Conservation (phyloP, 2,113 vertebrate genomes). For the Limnothrissa miodon region DNA sequence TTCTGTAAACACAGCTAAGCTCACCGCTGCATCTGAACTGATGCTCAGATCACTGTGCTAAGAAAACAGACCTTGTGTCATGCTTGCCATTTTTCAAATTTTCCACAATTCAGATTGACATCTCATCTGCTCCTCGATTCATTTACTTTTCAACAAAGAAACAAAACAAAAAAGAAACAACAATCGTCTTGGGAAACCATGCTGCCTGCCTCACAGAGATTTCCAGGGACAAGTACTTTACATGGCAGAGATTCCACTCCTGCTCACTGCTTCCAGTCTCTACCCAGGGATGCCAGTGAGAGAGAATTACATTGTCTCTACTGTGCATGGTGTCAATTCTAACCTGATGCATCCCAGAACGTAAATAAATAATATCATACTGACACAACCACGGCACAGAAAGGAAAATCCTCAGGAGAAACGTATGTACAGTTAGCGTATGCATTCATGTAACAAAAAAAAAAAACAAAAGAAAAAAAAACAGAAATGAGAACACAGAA, state of each 20-base stretch:
- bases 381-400: constrained; percentile 7
- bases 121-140: neutral
- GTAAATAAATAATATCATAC: constrained; percentile 12
- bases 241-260: neutral
- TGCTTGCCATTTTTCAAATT: neutral
- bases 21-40: neutral
- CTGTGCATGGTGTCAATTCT: neutral
- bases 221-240: neutral
- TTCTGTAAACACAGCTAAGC: neutral
- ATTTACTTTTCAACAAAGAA: neutral
- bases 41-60: constrained; percentile 1
- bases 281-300: neutral
- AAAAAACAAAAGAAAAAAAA: neutral
- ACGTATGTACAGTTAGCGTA: constrained; percentile 9
- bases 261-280: neutral
- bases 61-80: constrained; percentile 17
- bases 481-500: neutral
- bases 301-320: neutral
- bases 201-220: neutral
- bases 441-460: neutral
- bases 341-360: neutral
- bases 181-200: neutral
- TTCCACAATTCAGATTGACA: constrained; percentile 2
- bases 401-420: neutral
- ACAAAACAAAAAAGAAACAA: neutral